Evolutionary conservation across 2,113 vertebrate genomes (phyloP), one percentile per base, ranked within the genome.

Genomic region (Lepus americanus): DNA sequence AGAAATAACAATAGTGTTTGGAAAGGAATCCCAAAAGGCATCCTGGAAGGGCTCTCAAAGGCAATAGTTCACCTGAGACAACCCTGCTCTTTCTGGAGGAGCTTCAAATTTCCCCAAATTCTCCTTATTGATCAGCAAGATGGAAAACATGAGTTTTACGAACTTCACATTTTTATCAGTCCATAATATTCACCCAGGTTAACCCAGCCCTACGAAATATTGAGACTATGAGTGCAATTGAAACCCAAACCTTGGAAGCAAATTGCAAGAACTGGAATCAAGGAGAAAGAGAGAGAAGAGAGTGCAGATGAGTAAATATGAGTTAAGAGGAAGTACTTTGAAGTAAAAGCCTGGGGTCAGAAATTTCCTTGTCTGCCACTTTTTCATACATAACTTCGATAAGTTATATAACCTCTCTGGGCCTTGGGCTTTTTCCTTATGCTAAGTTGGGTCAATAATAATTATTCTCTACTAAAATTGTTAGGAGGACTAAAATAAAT

Each of bases 401-500:
- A 89, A 87, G 29, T 87, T 44, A 31, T 4, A 51, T 17, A 44
- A n/a, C 1, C 33, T 70, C 12, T 51, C 51, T 72, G 66, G 5
- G 39, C 55, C 44, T 89, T 70, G 12, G 49, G 31, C 53, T 29
- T 76, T 77, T 72, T 67, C 29, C 27, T 80, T 84, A 85, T 72
- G 39, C 55, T 67, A 86, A 91, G 87, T 92, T 23, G 49, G 13
- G 29, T 86, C 79, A 79, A 70, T 78, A 93, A 83, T 67, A 95
- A 96, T 72, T 87, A 49, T 67, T 92, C 87, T 80, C 89, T 67
- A 79, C 89, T 92, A 79, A 66, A 64, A 6, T 44, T 76, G 76
- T 23, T 49, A 19, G 5, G 17, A 82, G 59, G 22, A 59, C 16
- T 51, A 51, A 95, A 92, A 95, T 92, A 83, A 96, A 94, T 87